Conservation (phyloP, 1,140 invertebrate species). For the Papilio xuthus region DNA sequence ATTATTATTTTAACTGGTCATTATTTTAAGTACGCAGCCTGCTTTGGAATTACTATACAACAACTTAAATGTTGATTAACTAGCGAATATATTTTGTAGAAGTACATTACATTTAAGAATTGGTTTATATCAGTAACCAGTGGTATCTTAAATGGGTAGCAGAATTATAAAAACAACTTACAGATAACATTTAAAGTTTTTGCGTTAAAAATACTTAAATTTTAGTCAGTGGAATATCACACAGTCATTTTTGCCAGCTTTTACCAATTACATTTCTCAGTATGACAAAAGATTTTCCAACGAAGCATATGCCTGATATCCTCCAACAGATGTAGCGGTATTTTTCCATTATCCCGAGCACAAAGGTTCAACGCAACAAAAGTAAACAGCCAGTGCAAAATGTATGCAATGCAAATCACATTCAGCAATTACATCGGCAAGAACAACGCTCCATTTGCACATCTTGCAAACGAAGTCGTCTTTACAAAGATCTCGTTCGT, state of each 20-base stretch:
- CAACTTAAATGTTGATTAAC: neutral
- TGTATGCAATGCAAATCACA: slow-evolving; percentile 25
- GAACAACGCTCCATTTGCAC: slow-evolving; percentile 28
- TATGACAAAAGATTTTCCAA: slow-evolving; percentile 3
- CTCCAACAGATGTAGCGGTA: slow-evolving; percentile 1
- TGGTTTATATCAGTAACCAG: neutral
- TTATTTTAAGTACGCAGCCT: neutral
- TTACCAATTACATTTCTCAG: neutral
- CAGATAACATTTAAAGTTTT: neutral
- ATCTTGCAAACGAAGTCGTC: slow-evolving; percentile 20
- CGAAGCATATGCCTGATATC: slow-evolving; percentile 17
- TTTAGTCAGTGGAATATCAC: neutral
- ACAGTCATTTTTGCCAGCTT: neutral
- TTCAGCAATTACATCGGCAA: slow-evolving; percentile 24
- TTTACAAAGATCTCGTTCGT: slow-evolving; percentile 27
- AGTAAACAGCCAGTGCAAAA: slow-evolving; percentile 25
- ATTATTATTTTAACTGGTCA: neutral
- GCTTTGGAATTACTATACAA: neutral
- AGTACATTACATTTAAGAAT: neutral
- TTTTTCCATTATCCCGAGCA: slow-evolving; percentile 23
- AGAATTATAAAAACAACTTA: neutral
- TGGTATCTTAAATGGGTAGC: neutral
- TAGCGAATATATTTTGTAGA: neutral
- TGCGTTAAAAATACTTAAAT: neutral
- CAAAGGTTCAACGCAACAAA: slow-evolving; percentile 27